phyloP scores from a whole-genome alignment of 2,113 vertebrate species.

The Ophiodon elongatus region DNA sequence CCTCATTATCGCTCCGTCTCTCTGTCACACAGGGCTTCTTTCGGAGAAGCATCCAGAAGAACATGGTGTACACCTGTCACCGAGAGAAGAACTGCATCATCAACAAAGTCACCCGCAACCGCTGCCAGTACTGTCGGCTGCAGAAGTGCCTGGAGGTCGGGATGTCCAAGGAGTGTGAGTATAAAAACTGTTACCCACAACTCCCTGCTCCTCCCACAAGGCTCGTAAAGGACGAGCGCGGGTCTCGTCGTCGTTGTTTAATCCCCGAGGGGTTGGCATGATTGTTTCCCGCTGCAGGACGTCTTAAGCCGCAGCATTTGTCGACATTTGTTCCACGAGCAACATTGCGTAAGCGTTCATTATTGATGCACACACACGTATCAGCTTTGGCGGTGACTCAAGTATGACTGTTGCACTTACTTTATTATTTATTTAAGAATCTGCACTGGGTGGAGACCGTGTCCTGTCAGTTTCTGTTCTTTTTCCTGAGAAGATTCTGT shows the following conservation, averaged over 20 bases:
- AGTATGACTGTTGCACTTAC: not conserved
- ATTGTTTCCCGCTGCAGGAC: slow-evolving; percentile 29
- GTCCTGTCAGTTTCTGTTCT: not conserved
- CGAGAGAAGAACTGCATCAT: slow-evolving; percentile 98
- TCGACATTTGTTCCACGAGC: slow-evolving; percentile 31
- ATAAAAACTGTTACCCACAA: slow-evolving; percentile 35
- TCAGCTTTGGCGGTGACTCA: slow-evolving; percentile 14
- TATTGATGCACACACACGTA: not conserved
- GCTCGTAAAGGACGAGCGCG: not conserved
- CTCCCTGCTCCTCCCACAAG: not conserved
- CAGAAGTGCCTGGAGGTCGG: slow-evolving; percentile 99
- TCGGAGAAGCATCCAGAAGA: slow-evolving; percentile 98
- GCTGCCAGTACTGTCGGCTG: slow-evolving; percentile 98
- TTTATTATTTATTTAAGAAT: not conserved
- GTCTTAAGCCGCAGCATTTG: slow-evolving; percentile 37
- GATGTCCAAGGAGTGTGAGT: slow-evolving; percentile 99
- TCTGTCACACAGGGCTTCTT: slow-evolving; percentile 91
- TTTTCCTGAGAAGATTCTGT: not conserved
- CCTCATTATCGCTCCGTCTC: slow-evolving; percentile 7
- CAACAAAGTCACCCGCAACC: slow-evolving; percentile 99
- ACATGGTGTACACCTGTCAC: slow-evolving; percentile 99
- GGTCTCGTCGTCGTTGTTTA: slow-evolving; percentile 42
- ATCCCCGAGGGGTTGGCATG: slow-evolving; percentile 32
- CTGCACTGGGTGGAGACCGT: not conserved
- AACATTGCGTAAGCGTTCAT: slow-evolving; percentile 1